phyloP scores from a whole-genome alignment of 2,888 invertebrate genomes.

The Aphodius sticticus region DNA sequence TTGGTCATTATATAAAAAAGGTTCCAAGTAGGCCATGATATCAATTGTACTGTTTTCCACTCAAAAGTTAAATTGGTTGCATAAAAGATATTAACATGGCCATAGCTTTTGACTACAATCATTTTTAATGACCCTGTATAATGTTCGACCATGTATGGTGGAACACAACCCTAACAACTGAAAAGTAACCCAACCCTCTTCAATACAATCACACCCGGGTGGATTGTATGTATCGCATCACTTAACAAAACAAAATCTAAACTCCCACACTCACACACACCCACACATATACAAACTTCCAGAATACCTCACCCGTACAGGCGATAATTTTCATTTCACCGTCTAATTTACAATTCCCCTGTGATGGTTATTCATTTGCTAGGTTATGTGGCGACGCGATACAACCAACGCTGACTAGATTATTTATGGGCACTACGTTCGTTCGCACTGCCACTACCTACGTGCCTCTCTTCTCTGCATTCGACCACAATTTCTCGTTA shows the following conservation, averaged over 20 bases:
- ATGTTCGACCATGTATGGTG: no score
- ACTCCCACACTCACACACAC: not conserved
- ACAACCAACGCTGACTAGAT: constrained; percentile 27
- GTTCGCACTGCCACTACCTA: not conserved
- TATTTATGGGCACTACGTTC: constrained; percentile 27
- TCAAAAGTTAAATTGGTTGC: no score
- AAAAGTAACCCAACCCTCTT: not conserved
- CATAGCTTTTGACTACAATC: no score
- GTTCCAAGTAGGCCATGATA: no score
- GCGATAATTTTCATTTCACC: constrained; percentile 9
- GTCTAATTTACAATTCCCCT: constrained; percentile 31
- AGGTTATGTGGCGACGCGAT: constrained; percentile 23
- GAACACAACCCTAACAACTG: not conserved
- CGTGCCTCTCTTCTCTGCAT: not conserved
- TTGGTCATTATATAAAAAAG: no score
- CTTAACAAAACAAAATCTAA: not conserved
- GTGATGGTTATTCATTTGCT: constrained; percentile 32
- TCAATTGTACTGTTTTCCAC: no score
- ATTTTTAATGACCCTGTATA: no score
- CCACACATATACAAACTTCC: not conserved
- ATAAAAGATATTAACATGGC: no score
- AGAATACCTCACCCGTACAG: not conserved
- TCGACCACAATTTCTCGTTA: not conserved
- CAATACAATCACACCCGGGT: not conserved
- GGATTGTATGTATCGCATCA: not conserved